Percentiles rank a stretch among this genome's conserved stretches.
Conservation (phyloP, 2,888 invertebrate genomes). For the Rhamnusium bicolor region DNA sequence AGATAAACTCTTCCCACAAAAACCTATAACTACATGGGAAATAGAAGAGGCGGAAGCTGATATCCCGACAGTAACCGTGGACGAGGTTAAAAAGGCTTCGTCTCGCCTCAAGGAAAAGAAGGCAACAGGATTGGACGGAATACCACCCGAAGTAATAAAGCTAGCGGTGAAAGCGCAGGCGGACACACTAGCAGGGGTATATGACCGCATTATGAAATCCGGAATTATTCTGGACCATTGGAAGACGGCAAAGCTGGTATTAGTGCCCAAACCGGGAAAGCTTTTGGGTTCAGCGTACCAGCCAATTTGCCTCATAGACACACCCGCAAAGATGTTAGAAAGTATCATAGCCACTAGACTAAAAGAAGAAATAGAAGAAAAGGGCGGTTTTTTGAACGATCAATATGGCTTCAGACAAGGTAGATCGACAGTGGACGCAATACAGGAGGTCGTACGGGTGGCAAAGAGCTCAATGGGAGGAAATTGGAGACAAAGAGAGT, state of each 20-base stretch:
- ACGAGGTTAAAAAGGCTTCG: neutral
- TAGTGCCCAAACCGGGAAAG: neutral
- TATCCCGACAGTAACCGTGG: no score
- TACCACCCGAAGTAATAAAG: neutral
- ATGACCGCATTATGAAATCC: neutral
- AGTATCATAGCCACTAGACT: no score
- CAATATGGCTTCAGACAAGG: no score
- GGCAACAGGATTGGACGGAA: neutral
- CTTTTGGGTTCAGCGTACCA: neutral
- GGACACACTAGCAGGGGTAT: no score
- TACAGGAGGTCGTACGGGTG: no score
- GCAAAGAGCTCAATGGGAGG: no score
- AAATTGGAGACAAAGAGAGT: no score
- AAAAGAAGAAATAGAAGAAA: no score
- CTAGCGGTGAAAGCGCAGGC: neutral
- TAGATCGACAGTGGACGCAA: no score
- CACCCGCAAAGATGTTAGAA: no score
- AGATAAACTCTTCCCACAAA: neutral
- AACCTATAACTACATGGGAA: neutral
- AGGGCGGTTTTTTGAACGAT: no score
- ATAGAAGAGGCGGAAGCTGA: neutral
- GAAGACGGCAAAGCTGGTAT: neutral
- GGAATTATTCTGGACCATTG: neutral
- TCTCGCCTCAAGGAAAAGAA: neutral
- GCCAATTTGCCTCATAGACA: no score